Evolutionary conservation across 2,113 vertebrate species (phyloP).

Genomic region (Callithrix jacchus): DNA sequence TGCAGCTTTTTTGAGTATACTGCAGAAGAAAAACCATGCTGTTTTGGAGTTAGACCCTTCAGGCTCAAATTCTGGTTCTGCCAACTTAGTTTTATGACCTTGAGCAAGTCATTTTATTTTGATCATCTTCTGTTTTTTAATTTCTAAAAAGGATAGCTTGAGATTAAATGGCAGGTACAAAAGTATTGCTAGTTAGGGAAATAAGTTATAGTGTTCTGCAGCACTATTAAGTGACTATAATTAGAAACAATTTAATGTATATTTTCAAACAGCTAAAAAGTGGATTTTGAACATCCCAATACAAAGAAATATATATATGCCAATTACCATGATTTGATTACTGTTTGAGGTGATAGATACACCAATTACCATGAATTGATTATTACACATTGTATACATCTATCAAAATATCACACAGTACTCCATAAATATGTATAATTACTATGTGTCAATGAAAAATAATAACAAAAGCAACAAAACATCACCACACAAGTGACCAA

Average conservation of each 20-base stretch:
- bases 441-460: background rate
- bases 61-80: background rate
- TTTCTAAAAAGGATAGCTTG: background rate
- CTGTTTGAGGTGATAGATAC: background rate
- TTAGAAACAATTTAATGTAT: background rate
- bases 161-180: background rate
- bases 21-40: background rate
- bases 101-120: background rate
- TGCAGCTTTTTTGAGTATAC: background rate
- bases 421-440: background rate
- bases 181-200: background rate
- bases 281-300: background rate
- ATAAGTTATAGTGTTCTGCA: background rate
- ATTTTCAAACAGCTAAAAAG: background rate
- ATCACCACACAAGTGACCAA: background rate
- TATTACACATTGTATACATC: background rate
- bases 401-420: background rate
- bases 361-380: background rate
- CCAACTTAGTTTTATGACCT: background rate
- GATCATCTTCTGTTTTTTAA: background rate
- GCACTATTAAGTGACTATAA: background rate
- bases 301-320: background rate
- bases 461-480: background rate
- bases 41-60: background rate
- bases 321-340: background rate